phyloP scores from a whole-genome alignment of 1,140 invertebrate genomes.

The Drosophila tani region DNA sequence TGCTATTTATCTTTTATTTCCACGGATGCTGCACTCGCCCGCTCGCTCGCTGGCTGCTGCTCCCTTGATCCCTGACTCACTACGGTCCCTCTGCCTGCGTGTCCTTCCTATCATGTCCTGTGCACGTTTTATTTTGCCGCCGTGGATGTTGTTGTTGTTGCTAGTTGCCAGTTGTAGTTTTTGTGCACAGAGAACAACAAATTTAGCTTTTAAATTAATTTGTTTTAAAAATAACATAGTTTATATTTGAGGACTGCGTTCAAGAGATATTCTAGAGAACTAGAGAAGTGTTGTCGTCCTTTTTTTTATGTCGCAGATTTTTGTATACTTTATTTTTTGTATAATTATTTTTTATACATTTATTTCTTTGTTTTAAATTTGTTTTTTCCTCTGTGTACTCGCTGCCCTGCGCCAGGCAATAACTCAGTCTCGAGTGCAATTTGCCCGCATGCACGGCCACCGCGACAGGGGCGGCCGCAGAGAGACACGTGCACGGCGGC shows the following conservation, averaged over 20 bases:
- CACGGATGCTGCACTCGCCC: slow-evolving; percentile 26
- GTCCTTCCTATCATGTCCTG: slow-evolving; percentile 26
- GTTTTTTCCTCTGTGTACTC: slow-evolving; percentile 25
- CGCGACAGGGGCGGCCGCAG: slow-evolving; percentile 3
- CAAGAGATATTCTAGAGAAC: no score
- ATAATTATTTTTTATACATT: no score
- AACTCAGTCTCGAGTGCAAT: slow-evolving; percentile 83
- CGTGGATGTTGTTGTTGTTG: slow-evolving; percentile 42
- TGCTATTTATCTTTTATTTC: slow-evolving; percentile 83
- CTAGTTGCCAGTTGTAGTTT: slow-evolving; percentile 22
- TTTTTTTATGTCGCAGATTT: no score
- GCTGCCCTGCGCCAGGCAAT: slow-evolving; percentile 67
- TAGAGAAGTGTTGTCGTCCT: no score
- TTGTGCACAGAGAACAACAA: neutral
- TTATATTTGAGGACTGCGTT: no score
- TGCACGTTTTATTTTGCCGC: slow-evolving; percentile 24
- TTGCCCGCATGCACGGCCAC: slow-evolving; percentile 49
- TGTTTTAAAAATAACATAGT: no score
- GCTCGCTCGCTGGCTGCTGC: neutral
- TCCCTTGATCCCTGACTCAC: slow-evolving; percentile 3
- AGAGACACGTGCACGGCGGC: slow-evolving; percentile 48
- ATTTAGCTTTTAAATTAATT: neutral
- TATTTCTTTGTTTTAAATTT: neutral
- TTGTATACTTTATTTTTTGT: no score
- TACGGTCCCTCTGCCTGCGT: neutral